phyloP scores from a whole-genome alignment of 2,113 vertebrate species.

The Apteryx owenii region DNA sequence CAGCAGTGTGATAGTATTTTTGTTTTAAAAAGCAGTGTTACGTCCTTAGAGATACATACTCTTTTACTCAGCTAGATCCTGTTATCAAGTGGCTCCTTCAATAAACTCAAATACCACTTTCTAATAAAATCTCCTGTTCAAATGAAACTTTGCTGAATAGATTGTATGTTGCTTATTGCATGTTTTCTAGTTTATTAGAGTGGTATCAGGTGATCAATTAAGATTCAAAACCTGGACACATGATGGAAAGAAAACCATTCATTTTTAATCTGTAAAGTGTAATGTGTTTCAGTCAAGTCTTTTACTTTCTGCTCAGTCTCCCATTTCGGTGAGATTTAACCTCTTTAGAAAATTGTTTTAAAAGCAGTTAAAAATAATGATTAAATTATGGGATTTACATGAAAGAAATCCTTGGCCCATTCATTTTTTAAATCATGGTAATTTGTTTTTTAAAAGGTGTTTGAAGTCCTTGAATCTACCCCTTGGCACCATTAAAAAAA shows the following conservation, averaged over 20 bases:
- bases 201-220: background rate
- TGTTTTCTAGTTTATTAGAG: slow-evolving; percentile 37
- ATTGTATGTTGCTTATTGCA: slow-evolving; percentile 14
- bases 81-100: background rate
- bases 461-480: slow-evolving; percentile 63
- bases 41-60: background rate
- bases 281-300: background rate
- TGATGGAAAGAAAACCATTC: background rate
- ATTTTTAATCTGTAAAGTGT: background rate
- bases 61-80: background rate
- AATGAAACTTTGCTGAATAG: slow-evolving; percentile 26
- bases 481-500: slow-evolving; percentile 69
- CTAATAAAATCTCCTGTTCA: slow-evolving; percentile 31
- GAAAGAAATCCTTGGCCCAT: slow-evolving; percentile 50
- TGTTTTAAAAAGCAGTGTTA: background rate
- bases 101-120: slow-evolving; percentile 28
- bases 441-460: slow-evolving; percentile 74
- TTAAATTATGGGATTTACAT: slow-evolving; percentile 70
- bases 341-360: slow-evolving; percentile 68
- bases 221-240: slow-evolving; percentile 4
- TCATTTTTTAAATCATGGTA: slow-evolving; percentile 57
- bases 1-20: background rate
- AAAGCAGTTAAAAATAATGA: slow-evolving; percentile 68
- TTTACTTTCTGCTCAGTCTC: slow-evolving; percentile 34
- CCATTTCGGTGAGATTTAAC: slow-evolving; percentile 58